Base-by-base conservation (phyloP, 2,888 invertebrate species). In the Nemotelus pantherinus region DNA sequence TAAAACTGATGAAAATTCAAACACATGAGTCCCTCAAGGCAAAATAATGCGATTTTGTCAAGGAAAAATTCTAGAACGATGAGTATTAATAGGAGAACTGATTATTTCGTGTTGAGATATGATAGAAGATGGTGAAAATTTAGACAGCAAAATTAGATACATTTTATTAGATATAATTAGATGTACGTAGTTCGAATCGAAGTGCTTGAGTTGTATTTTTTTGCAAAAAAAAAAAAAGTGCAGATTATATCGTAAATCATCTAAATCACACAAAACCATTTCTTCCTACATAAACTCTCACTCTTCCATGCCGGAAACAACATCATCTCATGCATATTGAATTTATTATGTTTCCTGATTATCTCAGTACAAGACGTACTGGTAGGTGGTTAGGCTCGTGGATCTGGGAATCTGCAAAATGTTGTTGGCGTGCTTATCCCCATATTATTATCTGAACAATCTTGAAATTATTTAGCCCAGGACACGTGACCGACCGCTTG, bases 391-490 rank as follows among this genome's bases (percentile, higher is more conserved):
- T 25, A 25, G 25, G 25, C 25, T 25, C 25, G 25, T 25, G 25
- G 41, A 60, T 60, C 60, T 25, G 25, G 3, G 41, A 25, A 60
- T 60, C 60, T 60, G 41, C 3, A 60, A 60, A 60, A 60, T 60
- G 60, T 71, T 10, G 25, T 25, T 25, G 25, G 25, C 25, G 9
- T 10, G 41, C 41, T 57, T 71, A 43, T 71, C 44, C 71, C 71
- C 57, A 39, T 25, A 55, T 63, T 9, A 76, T 76, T 55, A 76
- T 76, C 64, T 53, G 53, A 53, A 64, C 65, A 65, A 76, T 76
- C 65, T 76, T 65, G 76, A 76, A 76, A 74, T 74, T 74, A 60
- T 74, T 74, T 74, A 74, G 74, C 48, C 4, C 53, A 48, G n/a
- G 76, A n/a, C 76, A 76, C 76, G 76, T 76, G 76, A 76, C 76